phyloP scores from a whole-genome alignment of 2,797 vertebrate species.

The Sebastes steindachneri region DNA sequence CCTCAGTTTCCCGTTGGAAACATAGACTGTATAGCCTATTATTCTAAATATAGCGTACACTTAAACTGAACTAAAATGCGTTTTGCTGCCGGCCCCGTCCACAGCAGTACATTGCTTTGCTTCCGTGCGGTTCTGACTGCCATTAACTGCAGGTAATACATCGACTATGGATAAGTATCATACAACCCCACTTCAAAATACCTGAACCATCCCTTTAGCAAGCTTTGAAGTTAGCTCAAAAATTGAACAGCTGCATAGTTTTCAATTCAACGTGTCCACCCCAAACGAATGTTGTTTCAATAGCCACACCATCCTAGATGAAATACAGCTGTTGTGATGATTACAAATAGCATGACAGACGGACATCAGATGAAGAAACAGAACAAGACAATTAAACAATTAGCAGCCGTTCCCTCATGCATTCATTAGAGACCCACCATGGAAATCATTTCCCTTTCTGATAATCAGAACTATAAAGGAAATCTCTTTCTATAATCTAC shows the following conservation, averaged over 20 bases:
- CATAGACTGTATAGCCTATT: no score
- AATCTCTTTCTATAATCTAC: background rate
- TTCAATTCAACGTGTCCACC: constrained; percentile 37
- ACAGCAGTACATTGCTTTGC: no score
- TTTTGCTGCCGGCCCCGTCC: no score
- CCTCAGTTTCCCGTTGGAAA: no score
- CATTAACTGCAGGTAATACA: no score
- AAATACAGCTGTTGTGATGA: constrained; percentile 75
- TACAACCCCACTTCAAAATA: background rate
- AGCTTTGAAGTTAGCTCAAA: background rate
- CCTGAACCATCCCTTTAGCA: background rate
- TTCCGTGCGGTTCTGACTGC: no score
- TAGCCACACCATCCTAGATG: constrained; percentile 59
- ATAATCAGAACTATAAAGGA: constrained; percentile 6
- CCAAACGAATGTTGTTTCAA: constrained; percentile 59
- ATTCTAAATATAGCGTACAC: no score
- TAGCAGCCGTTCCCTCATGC: constrained; percentile 85
- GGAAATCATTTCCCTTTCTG: constrained; percentile 15
- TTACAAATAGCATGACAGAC: constrained; percentile 55
- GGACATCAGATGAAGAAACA: constrained; percentile 68
- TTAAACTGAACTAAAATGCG: no score
- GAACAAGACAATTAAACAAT: constrained; percentile 85
- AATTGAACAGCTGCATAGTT: background rate
- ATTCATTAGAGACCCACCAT: constrained; percentile 19
- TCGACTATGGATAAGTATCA: no score